These are phyloP conservation scores for Oceanodroma tethys DNA, from an alignment of 2,113 vertebrate species.

Conservation along the genomic window DNA sequence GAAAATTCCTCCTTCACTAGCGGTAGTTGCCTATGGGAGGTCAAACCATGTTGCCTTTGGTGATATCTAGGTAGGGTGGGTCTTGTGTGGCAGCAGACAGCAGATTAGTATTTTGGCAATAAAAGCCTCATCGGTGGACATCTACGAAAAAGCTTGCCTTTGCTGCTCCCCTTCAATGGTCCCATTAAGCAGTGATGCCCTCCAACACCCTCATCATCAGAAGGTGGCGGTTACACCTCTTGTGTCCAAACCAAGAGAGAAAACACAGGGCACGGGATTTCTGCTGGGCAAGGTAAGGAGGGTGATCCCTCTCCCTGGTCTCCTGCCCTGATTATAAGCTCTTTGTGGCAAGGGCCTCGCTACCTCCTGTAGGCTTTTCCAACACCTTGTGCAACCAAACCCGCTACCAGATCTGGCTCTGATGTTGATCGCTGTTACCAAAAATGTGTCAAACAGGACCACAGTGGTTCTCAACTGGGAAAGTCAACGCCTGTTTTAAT, in stretches of 20 bases:
- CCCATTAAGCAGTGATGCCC: neutral
- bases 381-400: neutral
- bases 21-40: neutral
- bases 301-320: neutral
- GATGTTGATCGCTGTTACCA: accelerated
- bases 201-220: neutral
- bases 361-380: neutral
- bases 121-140: neutral
- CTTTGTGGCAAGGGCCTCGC: neutral
- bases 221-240: neutral
- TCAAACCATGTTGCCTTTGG: neutral
- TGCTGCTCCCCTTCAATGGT: neutral
- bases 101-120: accelerated
- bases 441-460: neutral
- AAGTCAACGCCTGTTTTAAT: neutral
- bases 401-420: neutral
- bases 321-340: neutral
- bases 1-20: neutral
- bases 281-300: neutral
- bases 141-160: neutral
- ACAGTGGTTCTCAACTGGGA: neutral
- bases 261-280: neutral
- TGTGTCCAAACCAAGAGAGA: neutral
- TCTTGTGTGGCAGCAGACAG: neutral
- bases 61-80: neutral